Percentiles rank a stretch among this genome's conserved stretches.
Evolutionary conservation across 1,140 invertebrate species (phyloP).

Genomic region (Cyphomyrmex costatus): DNA sequence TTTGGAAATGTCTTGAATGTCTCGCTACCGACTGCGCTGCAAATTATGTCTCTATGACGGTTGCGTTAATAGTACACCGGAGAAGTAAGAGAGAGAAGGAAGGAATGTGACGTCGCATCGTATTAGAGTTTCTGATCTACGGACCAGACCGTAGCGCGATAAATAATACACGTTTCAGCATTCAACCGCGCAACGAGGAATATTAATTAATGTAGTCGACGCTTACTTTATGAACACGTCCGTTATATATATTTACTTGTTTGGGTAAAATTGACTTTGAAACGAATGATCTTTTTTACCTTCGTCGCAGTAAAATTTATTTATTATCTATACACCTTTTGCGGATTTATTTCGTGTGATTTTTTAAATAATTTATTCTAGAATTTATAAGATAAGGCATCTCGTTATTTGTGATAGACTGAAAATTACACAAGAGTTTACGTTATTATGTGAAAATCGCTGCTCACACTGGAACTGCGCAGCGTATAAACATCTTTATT

Average conservation of each 20-base stretch:
- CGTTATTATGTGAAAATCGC: background rate
- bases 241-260: background rate
- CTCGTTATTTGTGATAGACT: too few species aligned
- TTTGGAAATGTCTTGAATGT: conserved; percentile 58
- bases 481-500: conserved; percentile 24
- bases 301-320: background rate
- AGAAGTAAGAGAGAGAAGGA: background rate
- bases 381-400: background rate
- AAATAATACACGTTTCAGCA: conserved; percentile 44
- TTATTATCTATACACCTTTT: background rate
- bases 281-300: background rate
- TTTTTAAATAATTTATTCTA: background rate
- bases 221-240: conserved; percentile 2
- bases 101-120: conserved; percentile 4
- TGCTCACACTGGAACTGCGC: background rate
- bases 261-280: background rate
- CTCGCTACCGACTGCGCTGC: conserved; percentile 34
- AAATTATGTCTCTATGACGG: conserved; percentile 60
- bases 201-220: conserved; percentile 33
- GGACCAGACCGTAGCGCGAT: background rate
- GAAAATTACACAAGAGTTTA: background rate
- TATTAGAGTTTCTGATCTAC: conserved; percentile 37
- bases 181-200: conserved; percentile 5
- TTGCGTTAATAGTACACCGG: conserved; percentile 46
- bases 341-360: background rate